Evolutionary conservation across 2,113 vertebrate genomes (phyloP), one percentile per base, ranked within the genome.

Genomic region (Thunnus maccoyii): DNA sequence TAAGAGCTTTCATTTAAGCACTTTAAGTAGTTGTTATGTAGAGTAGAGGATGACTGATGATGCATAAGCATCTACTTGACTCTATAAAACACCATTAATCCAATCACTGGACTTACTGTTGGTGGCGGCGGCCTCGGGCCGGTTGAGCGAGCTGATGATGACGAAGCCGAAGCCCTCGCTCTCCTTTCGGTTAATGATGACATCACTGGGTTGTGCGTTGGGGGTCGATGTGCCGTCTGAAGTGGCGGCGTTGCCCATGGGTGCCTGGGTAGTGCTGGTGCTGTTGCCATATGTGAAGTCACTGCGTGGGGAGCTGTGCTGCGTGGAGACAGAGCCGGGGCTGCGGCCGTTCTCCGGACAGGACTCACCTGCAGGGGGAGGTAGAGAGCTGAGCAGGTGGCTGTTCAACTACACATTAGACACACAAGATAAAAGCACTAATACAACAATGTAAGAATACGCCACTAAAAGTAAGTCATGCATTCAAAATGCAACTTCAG

Each of bases 131-230:
- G 96, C 96, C 63, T 99, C 97, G 0, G 98, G 98, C 60, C 97
- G 96, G 94, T 98, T 99, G 50, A 99, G 95, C 18, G 98, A 99
- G 89, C 98, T 99, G 94, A 99, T 99, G 94, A 99, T 99, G 58
- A 99, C 98, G 16, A 99, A 99, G 48, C 98, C 98, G 1, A 99
- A 99, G 22, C 98, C 98, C 44, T 99, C 98, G 0, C 96, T 99
- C 90, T 99, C 98, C 72, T 99, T 99, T 50, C 98, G 97, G 55
- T 97, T 97, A 91, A 99, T 99, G 80, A 97, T 76, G 67, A 99
- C 96, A 0, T 99, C 97, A 0, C 95, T 98, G 71, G 97, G 96
- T 72, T 96, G 97, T 18, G 95, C 32, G 91, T 95, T 96, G 86
- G 96, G 95, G 0, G 94, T 94, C 0, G 94, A 14, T 1, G 93